Percentiles rank a stretch among this genome's conserved stretches.
Evolutionary conservation across 2,888 invertebrate genomes (phyloP).

Genomic region (Acronicta alni): DNA sequence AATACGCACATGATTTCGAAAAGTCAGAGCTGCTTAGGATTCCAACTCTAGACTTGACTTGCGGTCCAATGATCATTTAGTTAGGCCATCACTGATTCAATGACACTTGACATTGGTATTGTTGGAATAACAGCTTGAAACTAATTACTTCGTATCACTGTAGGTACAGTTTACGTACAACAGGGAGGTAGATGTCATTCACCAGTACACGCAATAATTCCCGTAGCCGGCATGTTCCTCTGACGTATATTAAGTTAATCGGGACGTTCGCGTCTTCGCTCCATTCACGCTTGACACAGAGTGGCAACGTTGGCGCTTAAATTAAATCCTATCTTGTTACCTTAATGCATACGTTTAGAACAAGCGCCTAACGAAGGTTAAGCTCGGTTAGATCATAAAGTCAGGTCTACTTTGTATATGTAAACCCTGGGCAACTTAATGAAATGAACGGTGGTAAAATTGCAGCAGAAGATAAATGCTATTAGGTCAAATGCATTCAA

Average conservation of each 20-base stretch:
- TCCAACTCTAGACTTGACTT: too few species aligned
- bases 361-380: conserved; percentile 24
- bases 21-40: too few species aligned
- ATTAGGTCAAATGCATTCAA: conserved; percentile 18
- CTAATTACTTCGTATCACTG: neutral
- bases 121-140: neutral
- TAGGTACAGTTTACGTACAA: conserved; percentile 17
- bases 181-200: conserved; percentile 14
- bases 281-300: conserved; percentile 36
- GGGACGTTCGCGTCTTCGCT: conserved; percentile 14
- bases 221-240: conserved; percentile 17
- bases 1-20: too few species aligned
- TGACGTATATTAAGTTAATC: conserved; percentile 45
- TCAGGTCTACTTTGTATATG: conserved; percentile 32
- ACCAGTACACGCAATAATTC: conserved; percentile 28
- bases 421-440: conserved; percentile 8
- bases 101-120: too few species aligned
- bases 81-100: too few species aligned
- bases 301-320: conserved; percentile 28
- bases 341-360: conserved; percentile 38
- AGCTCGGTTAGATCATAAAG: conserved; percentile 41
- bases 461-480: conserved; percentile 27
- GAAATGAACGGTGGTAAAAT: conserved; percentile 34
- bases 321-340: conserved; percentile 40
- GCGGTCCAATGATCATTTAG: too few species aligned